phyloP scores from a whole-genome alignment of 2,888 invertebrate species.

The Anthophora plumipes region DNA sequence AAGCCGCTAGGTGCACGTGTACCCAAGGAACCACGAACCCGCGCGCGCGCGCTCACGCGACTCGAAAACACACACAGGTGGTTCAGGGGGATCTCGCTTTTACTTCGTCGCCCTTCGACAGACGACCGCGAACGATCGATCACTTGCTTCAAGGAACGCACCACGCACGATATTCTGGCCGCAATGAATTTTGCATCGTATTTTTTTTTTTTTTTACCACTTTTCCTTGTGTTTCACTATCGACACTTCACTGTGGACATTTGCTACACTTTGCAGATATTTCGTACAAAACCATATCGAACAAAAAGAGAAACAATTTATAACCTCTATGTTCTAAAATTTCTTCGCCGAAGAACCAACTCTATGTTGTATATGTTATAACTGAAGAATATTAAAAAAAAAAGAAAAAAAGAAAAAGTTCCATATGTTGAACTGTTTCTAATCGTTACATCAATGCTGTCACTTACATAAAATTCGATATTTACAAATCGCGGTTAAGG shows the following conservation, averaged over 20 bases:
- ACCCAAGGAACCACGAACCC: conserved; percentile 42
- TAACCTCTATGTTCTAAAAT: background rate
- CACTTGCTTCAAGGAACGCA: conserved; percentile 25
- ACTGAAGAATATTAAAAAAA: background rate
- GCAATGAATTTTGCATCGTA: background rate
- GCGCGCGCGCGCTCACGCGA: conserved; percentile 55
- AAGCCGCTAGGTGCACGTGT: conserved; percentile 60
- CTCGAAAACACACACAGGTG: conserved; percentile 63
- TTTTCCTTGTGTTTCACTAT: background rate
- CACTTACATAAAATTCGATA: conserved; percentile 21
- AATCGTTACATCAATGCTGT: background rate
- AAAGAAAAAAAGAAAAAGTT: too few species aligned
- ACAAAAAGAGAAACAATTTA: background rate
- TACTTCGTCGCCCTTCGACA: conserved; percentile 53
- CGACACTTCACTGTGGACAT: background rate
- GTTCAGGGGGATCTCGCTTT: conserved; percentile 54
- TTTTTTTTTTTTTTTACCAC: background rate
- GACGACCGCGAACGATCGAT: conserved; percentile 53
- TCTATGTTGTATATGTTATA: background rate
- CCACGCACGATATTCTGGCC: background rate
- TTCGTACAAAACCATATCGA: background rate
- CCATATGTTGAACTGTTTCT: too few species aligned
- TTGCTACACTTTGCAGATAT: background rate
- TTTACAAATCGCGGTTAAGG: background rate
- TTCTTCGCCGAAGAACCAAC: too few species aligned